Evolutionary conservation across 2,797 vertebrate species (phyloP).

Genomic region (Labeo calbasu): DNA sequence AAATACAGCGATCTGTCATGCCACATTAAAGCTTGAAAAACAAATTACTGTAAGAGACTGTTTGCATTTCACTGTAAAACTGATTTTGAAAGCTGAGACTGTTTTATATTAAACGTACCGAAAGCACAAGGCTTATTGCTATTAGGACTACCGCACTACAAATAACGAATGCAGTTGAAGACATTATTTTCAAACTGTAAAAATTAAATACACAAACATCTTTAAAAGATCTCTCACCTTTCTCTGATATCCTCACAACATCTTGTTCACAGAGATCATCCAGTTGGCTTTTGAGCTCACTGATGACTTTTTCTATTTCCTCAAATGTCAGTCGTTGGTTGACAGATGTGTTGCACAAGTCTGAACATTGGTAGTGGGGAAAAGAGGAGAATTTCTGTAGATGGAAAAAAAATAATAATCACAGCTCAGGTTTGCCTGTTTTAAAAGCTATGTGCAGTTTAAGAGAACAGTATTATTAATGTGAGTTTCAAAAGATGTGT

Average conservation of each 20-base stretch:
- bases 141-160: too few relatives aligned
- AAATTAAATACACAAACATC: not conserved
- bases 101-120: too few relatives aligned
- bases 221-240: not conserved
- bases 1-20: too few relatives aligned
- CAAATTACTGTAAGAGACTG: too few relatives aligned
- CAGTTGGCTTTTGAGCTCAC: slow-evolving; percentile 23
- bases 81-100: too few relatives aligned
- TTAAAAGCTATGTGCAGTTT: too few relatives aligned
- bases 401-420: not conserved
- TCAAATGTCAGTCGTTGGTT: not conserved
- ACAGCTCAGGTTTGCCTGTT: not conserved
- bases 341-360: not conserved
- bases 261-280: slow-evolving; percentile 6
- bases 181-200: not conserved
- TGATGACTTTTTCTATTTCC: not conserved
- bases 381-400: slow-evolving; percentile 17
- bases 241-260: slow-evolving; percentile 11
- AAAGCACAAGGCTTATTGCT: too few relatives aligned
- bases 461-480: too few relatives aligned
- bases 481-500: too few relatives aligned
- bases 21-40: too few relatives aligned
- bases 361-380: not conserved
- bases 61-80: too few relatives aligned
- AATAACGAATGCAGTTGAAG: too few relatives aligned